A percentile compares a stretch with the other conserved stretches of the same genome.
phyloP scores from a whole-genome alignment of 2,113 vertebrate genomes.

The Benthochromis sp. region DNA sequence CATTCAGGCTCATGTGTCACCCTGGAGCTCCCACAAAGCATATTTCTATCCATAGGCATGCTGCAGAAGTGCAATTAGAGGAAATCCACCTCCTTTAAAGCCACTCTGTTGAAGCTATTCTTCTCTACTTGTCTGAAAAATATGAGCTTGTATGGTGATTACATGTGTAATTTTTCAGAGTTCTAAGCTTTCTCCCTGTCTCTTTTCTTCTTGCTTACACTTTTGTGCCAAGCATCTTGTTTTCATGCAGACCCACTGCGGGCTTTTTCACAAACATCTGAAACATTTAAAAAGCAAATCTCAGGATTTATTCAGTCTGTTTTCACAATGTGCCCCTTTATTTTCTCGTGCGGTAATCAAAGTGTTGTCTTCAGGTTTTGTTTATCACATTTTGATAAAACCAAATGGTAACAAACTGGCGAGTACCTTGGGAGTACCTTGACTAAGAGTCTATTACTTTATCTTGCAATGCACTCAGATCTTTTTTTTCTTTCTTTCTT shows the following conservation, averaged over 20 bases:
- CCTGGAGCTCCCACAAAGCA: background rate
- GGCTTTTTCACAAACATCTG: background rate
- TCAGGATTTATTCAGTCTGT: slow-evolving; percentile 16
- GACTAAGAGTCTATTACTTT: background rate
- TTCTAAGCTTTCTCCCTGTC: background rate
- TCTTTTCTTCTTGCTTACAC: background rate
- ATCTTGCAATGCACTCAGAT: background rate
- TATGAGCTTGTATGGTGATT: background rate
- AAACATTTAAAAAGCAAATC: slow-evolving; percentile 3
- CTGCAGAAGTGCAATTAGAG: background rate
- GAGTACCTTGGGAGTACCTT: background rate
- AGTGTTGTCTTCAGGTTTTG: background rate
- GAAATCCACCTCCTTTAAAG: background rate
- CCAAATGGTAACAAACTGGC: background rate
- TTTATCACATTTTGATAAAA: background rate
- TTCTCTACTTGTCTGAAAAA: background rate
- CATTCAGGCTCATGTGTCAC: background rate
- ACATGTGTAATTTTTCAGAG: background rate
- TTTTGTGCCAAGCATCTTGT: background rate
- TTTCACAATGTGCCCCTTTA: background rate
- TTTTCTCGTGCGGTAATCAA: background rate
- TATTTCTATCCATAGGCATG: background rate
- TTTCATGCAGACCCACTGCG: slow-evolving; percentile 16
- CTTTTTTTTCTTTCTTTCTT: background rate
- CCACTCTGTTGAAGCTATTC: background rate